A percentile compares a stretch with the other conserved stretches of the same genome.
These are phyloP conservation scores for Thecocarcelia acutangulata DNA, from an alignment of 2,888 invertebrate species.

Conservation along the genomic window DNA sequence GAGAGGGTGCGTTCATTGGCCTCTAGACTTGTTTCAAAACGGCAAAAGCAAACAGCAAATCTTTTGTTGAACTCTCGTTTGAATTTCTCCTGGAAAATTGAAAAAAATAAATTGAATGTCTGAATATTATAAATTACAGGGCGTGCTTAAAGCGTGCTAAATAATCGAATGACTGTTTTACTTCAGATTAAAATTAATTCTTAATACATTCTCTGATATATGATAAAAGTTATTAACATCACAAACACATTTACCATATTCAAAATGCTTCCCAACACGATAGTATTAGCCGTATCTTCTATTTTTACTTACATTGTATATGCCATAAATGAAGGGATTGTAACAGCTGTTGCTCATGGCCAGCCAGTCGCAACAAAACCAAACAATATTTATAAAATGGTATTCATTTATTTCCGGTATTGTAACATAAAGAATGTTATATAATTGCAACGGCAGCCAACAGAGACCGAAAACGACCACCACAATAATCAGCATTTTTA, in stretches of 20 bases:
- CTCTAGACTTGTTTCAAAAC: conserved; percentile 77
- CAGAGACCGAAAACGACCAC: conserved; percentile 91
- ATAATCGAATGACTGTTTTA: no score
- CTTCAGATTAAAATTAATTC: no score
- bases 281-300: background rate
- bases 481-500: conserved; percentile 93
- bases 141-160: no score
- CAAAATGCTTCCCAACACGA: background rate
- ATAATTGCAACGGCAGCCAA: conserved; percentile 91
- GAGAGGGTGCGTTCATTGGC: conserved; percentile 79
- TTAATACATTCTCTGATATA: no score
- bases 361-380: conserved; percentile 93
- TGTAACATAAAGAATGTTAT: conserved; percentile 87
- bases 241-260: background rate
- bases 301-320: conserved; percentile 89
- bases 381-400: conserved; percentile 91
- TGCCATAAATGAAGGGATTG: conserved; percentile 94
- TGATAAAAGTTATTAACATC: no score
- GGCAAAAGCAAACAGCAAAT: conserved; percentile 84
- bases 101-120: no score
- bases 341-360: conserved; percentile 95
- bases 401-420: conserved; percentile 88
- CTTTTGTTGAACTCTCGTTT: conserved; percentile 89
- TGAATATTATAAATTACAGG: no score
- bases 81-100: conserved; percentile 88